Evolutionary conservation across 2,888 invertebrate genomes (phyloP), one percentile per base, ranked within the genome.

Genomic region (Arctia plantaginis): DNA sequence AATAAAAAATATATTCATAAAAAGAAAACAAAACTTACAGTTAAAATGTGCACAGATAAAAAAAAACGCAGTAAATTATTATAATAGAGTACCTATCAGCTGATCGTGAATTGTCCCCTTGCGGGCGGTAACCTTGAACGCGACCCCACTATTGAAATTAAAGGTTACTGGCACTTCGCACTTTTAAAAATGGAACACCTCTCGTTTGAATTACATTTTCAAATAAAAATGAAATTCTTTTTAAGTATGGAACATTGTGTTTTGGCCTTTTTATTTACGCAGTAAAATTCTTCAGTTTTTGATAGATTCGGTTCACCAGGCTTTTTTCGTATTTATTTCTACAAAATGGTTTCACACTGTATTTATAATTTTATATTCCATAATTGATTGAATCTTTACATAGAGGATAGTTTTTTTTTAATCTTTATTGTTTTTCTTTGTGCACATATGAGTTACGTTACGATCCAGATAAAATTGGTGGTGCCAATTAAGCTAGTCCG

Each of bases 81-180:
- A 84, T 85, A 84, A 81, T 73, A 80, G 84, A 87, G 86, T 89
- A n/a, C n/a, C n/a, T n/a, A 91, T 89, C 94, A 94, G 94, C 94
- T 94, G 95, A 95, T 94, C 93, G 90, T 92, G 91, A 91, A 93
- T 88, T 92, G 94, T 94, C 94, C 94, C 94, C 94, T 93, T 91
- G 82, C 87, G 91, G 88, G 90, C 90, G 90, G 87, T 89, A 94
- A 93, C 95, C 94, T 94, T 94, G 95, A 92, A 87, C 90, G 89
- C 92, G 93, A 94, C 95, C 95, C 94, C 94, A 95, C 95, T 95
- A 95, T 95, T 95, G 93, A 95, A 95, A 95, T 94, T 93, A 94
- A 94, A 94, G 95, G 95, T 95, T 92, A 95, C 94, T 94, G 94
- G 95, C 93, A 92, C 94, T 93, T 92, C 93, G 94, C 92, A 94